Evolutionary conservation across 2,797 vertebrate species (phyloP), one percentile per base, ranked within the genome.

Genomic region (Acrossocheilus wenchowensis): DNA sequence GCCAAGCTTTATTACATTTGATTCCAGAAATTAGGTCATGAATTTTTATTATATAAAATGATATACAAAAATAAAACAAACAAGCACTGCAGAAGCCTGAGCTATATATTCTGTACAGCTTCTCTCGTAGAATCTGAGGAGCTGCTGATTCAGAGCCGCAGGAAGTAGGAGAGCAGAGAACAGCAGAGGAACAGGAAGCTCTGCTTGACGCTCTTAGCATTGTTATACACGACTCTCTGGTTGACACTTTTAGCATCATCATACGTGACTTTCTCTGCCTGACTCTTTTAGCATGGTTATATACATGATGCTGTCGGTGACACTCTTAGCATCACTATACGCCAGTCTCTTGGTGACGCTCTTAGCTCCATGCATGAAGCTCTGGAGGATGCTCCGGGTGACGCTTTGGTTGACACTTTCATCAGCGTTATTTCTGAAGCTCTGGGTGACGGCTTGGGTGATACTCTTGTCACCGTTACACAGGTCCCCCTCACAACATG

Each of bases 141-240:
- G 30, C 30, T 30, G 30, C 30, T 30, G 23, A n/a, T 62, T 73
- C 71, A 72, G 69, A 23, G 69, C 21, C 21, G 2, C 69, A 73
- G 71, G 71, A 73, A 45, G 78, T 43, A 80, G 57, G 30, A 30
- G 30, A 80, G 14, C 54, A 80, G 39, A 26, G n/a, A 26, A 62
- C 48, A 48, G 23, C 43, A 52, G 45, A 75, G 73, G n/a, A 75
- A 30, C 39, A 80, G 36, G 79, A 81, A 66, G 78, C 26, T 81
- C 1, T 34, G 41, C 1, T 5, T 48, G 39, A 34, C 15, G 3
- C 36, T 45, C 41, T 48, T 11, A 34, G 41, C 78, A 30, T 30
- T 30, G 30, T 30, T 30, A 30, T 30, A 30, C 30, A 30, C 30
- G 30, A 30, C 30, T 30, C 30, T 30, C 30, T 30, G 30, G 30